Evolutionary conservation across 2,888 invertebrate genomes (phyloP).

Genomic region (Nysson spinosus): DNA sequence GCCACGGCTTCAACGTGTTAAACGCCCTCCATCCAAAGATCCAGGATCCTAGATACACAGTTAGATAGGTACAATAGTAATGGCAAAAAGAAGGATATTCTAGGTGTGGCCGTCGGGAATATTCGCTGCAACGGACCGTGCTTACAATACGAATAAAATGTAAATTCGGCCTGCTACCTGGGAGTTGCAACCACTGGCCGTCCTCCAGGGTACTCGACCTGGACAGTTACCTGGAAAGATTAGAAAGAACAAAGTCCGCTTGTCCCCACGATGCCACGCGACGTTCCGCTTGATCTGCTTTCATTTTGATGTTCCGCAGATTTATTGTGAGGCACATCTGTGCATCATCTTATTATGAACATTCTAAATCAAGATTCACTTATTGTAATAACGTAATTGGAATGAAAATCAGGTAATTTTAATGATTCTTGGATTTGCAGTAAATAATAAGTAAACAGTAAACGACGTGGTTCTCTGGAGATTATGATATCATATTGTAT

Average conservation of each 20-base stretch:
- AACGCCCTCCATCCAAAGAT: neutral
- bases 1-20: neutral
- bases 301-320: neutral
- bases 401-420: no score
- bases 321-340: neutral
- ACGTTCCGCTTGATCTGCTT: slow-evolving; percentile 19
- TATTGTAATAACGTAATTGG: no score
- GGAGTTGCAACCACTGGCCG: slow-evolving; percentile 15
- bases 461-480: no score
- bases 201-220: slow-evolving; percentile 21
- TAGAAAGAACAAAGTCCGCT: slow-evolving; percentile 1
- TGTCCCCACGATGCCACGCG: slow-evolving; percentile 8
- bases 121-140: slow-evolving; percentile 16
- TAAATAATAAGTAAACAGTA: no score
- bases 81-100: slow-evolving; percentile 14
- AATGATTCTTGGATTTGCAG: no score
- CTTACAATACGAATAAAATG: slow-evolving; percentile 45
- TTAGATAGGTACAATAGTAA: slow-evolving; percentile 14
- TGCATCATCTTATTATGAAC: no score
- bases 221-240: slow-evolving; percentile 37
- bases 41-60: slow-evolving; percentile 11
- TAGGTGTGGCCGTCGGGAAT: slow-evolving; percentile 37
- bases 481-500: no score
- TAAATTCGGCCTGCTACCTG: slow-evolving; percentile 44
- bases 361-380: no score